These are phyloP conservation scores for Falco cherrug DNA, from an alignment of 2,797 vertebrate species.

Conservation along the genomic window DNA sequence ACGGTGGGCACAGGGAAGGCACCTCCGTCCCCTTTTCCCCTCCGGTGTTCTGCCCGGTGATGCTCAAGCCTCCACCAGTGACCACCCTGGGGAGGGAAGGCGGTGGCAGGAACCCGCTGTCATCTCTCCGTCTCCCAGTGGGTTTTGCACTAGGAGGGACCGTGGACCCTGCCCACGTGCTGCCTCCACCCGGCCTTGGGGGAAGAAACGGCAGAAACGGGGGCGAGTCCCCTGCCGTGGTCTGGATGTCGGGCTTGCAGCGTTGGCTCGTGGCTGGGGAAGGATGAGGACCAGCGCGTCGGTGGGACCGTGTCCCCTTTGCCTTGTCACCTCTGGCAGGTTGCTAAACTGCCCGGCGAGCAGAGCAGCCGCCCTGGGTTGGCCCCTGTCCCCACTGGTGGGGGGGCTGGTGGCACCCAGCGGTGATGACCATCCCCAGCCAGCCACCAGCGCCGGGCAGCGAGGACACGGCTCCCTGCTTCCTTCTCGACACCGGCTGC, in stretches of 20 bases:
- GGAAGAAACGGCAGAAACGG: neutral
- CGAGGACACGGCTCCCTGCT: neutral
- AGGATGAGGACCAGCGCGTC: accelerated
- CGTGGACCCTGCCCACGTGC: neutral
- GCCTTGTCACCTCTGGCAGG: neutral
- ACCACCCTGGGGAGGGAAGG: neutral
- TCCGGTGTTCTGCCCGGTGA: neutral
- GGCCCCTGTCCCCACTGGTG: neutral
- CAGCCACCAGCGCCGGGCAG: neutral
- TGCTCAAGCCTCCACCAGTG: neutral
- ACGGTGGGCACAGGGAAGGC: neutral
- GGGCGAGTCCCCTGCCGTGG: neutral
- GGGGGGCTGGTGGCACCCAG: neutral
- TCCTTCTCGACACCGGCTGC: accelerated
- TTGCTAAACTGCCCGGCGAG: neutral
- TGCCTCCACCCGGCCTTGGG: neutral
- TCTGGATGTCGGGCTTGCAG: neutral
- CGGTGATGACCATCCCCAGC: neutral
- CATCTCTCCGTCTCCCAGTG: neutral
- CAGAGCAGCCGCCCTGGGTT: neutral
- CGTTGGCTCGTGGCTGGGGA: neutral
- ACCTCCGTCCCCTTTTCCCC: neutral
- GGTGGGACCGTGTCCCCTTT: neutral
- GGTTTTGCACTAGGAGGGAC: constrained; percentile 64
- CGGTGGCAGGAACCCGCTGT: neutral